phyloP scores from a whole-genome alignment of 2,113 vertebrate species.

The Meleagris gallopavo region DNA sequence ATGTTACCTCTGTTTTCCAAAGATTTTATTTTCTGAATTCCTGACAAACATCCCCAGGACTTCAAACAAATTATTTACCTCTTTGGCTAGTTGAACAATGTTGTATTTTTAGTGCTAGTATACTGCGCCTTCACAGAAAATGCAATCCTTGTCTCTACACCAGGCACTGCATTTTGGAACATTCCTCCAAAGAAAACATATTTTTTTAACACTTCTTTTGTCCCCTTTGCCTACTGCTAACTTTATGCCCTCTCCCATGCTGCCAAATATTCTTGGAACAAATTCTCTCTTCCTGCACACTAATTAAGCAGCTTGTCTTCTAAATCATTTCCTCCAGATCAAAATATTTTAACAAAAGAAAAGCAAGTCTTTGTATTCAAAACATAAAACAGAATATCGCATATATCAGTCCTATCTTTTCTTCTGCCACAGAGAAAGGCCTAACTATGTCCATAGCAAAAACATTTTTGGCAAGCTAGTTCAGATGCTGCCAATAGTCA shows the following conservation, averaged over 20 bases:
- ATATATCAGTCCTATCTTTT: not conserved
- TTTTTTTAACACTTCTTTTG: not conserved
- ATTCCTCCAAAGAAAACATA: not conserved
- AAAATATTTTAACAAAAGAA: slow-evolving; percentile 19
- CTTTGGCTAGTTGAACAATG: not conserved
- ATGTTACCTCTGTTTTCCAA: not conserved
- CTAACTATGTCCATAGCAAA: not conserved
- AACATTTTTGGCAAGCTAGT: not conserved
- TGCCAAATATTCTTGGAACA: not conserved
- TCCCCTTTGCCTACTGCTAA: not conserved
- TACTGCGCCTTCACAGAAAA: not conserved
- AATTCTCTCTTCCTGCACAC: not conserved
- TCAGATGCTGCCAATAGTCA: not conserved
- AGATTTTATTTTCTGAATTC: slow-evolving; percentile 3
- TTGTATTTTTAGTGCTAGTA: not conserved
- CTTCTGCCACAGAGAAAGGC: not conserved
- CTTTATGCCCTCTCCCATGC: not conserved
- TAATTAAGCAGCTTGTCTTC: slow-evolving; percentile 26
- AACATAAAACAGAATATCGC: not conserved
- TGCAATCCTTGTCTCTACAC: not conserved
- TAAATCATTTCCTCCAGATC: not conserved
- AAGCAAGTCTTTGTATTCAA: not conserved
- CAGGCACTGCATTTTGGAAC: not conserved
- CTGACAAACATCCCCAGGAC: not conserved
- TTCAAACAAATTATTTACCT: not conserved